These are phyloP conservation scores for Sprattus sprattus DNA, from an alignment of 2,113 vertebrate genomes.

Conservation along the genomic window DNA sequence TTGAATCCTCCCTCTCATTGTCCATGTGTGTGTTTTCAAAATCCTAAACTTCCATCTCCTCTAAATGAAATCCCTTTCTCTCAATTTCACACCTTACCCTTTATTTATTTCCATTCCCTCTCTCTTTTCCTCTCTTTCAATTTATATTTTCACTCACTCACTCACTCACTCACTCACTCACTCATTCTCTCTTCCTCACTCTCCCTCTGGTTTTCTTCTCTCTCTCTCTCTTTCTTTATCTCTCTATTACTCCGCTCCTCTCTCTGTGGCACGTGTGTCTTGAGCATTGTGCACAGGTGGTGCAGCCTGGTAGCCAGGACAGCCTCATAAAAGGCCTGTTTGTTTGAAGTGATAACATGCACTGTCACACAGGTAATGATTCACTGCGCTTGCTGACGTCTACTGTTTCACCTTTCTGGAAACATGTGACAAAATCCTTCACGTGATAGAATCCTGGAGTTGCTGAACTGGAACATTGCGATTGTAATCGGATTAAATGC, in stretches of 20 bases:
- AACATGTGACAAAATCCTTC: background rate
- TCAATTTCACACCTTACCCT: background rate
- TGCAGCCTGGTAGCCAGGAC: conserved; percentile 18
- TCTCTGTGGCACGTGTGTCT: conserved; percentile 1
- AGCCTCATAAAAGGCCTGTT: conserved; percentile 18
- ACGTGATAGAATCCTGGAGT: conserved; percentile 19
- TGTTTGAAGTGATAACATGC: background rate
- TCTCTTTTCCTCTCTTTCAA: background rate
- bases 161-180: background rate
- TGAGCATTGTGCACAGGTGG: conserved; percentile 40
- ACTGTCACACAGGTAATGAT: conserved; percentile 9
- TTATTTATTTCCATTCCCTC: background rate
- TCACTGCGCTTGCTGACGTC: background rate
- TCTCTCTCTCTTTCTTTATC: background rate
- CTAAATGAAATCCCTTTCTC: background rate
- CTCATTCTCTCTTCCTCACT: background rate
- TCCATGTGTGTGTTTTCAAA: too few species aligned
- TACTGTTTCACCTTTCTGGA: background rate
- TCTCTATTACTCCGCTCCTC: background rate
- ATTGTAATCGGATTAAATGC: conserved; percentile 30
- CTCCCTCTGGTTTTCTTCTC: background rate
- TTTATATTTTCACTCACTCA: background rate
- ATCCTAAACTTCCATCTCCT: background rate
- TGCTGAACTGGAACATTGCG: background rate
- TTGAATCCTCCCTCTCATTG: too few species aligned